Evolutionary conservation across 2,888 invertebrate genomes (phyloP).

Genomic region (Papilio demoleus): DNA sequence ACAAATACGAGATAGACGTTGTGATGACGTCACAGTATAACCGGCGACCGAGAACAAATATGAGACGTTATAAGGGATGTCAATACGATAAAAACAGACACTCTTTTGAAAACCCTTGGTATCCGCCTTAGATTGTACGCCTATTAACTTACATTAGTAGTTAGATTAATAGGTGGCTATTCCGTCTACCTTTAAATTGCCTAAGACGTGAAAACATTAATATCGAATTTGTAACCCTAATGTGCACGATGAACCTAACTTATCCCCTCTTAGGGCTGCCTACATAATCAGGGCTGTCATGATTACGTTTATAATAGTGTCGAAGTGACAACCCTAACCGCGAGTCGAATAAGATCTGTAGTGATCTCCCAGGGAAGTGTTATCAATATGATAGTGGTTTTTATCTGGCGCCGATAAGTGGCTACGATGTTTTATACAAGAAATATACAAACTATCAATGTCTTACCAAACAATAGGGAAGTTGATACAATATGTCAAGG

Average conservation of each 20-base stretch:
- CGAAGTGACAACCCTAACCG: background rate
- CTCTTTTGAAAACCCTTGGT: background rate
- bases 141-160: no score
- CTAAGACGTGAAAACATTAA: no score
- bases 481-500: background rate
- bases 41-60: conserved; percentile 38
- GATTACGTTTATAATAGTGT: background rate
- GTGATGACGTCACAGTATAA: conserved; percentile 35
- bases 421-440: conserved; percentile 26
- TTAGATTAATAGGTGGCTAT: background rate
- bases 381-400: conserved; percentile 32
- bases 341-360: conserved; percentile 24
- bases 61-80: background rate
- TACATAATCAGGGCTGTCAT: background rate
- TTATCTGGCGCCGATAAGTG: conserved; percentile 34
- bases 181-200: background rate
- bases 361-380: conserved; percentile 25
- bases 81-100: background rate
- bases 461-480: conserved; percentile 20
- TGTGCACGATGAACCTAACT: background rate
- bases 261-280: background rate
- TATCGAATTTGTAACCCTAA: no score
- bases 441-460: conserved; percentile 20
- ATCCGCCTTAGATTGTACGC: no score
- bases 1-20: conserved; percentile 32